Evolutionary conservation across 2,113 vertebrate species (phyloP).

Genomic region (Python bivittatus): DNA sequence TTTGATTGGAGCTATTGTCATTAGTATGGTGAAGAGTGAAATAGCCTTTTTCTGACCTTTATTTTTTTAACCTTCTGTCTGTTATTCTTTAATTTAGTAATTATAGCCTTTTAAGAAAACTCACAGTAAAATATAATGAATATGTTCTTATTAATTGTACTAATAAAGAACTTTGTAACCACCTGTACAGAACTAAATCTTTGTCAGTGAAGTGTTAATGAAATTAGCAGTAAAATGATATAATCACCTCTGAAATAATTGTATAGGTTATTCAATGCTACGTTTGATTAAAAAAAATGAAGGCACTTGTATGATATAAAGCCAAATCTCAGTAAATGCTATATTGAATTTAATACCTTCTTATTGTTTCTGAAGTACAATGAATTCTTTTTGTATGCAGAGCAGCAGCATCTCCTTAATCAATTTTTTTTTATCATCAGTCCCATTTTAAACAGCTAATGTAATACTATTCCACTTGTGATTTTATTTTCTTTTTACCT

Average conservation of each 20-base stretch:
- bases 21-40: slow-evolving; percentile 18
- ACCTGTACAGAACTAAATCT: slow-evolving; percentile 62
- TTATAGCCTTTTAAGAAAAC: slow-evolving; percentile 10
- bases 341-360: slow-evolving; percentile 53
- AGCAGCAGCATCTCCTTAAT: slow-evolving; percentile 40
- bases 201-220: slow-evolving; percentile 63
- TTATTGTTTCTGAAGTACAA: slow-evolving; percentile 56
- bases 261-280: slow-evolving; percentile 81
- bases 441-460: slow-evolving; percentile 32
- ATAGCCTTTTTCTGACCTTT: slow-evolving; percentile 43
- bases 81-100: slow-evolving; percentile 55
- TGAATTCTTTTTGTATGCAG: slow-evolving; percentile 53
- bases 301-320: slow-evolving; percentile 57
- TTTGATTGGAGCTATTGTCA: slow-evolving; percentile 7
- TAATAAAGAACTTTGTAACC: slow-evolving; percentile 54
- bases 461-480: slow-evolving; percentile 32
- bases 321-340: slow-evolving; percentile 59
- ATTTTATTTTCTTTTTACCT: slow-evolving; percentile 22
- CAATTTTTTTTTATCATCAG: slow-evolving; percentile 47
- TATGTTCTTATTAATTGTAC: slow-evolving; percentile 49
- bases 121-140: slow-evolving; percentile 45
- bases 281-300: slow-evolving; percentile 66
- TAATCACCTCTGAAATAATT: slow-evolving; percentile 84
- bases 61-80: slow-evolving; percentile 44
- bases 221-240: slow-evolving; percentile 82